Conservation (phyloP, 2,113 vertebrate genomes). For the Silurus meridionalis region DNA sequence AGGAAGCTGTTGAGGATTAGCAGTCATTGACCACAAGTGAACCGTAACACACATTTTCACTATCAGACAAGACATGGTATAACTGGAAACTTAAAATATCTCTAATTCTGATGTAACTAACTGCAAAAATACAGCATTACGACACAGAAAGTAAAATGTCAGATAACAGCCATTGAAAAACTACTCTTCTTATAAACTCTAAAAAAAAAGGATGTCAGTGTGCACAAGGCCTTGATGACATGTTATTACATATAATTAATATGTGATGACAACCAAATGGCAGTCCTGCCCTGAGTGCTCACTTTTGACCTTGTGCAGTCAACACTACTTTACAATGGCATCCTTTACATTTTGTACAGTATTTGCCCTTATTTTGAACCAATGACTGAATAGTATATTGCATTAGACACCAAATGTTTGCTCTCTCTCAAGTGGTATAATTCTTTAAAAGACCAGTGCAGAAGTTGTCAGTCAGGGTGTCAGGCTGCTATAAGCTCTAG, state of each 20-base stretch:
- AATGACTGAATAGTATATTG: not conserved
- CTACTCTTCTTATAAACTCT: not conserved
- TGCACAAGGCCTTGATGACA: not conserved
- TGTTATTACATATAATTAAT: conserved; percentile 32
- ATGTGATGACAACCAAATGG: conserved; percentile 27
- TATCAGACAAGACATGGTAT: not conserved
- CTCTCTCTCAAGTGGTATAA: not conserved
- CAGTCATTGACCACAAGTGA: not conserved
- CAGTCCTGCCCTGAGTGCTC: not conserved
- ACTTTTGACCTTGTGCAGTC: conserved; percentile 23
- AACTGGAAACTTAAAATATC: not conserved
- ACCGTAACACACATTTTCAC: not conserved
- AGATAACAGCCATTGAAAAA: not conserved
- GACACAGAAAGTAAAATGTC: not conserved
- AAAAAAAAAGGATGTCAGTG: conserved; percentile 4
- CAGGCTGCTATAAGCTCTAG: too few relatives aligned
- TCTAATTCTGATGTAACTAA: not conserved
- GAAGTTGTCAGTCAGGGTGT: not conserved
- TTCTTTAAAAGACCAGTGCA: not conserved
- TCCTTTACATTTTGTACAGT: not conserved
- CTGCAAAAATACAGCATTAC: conserved; percentile 1
- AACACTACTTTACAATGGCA: not conserved
- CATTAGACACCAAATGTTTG: not conserved
- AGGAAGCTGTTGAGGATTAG: conserved; percentile 13
- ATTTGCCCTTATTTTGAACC: not conserved